Conservation (phyloP, 2,113 vertebrate species). For the Antechinus stuartii region DNA sequence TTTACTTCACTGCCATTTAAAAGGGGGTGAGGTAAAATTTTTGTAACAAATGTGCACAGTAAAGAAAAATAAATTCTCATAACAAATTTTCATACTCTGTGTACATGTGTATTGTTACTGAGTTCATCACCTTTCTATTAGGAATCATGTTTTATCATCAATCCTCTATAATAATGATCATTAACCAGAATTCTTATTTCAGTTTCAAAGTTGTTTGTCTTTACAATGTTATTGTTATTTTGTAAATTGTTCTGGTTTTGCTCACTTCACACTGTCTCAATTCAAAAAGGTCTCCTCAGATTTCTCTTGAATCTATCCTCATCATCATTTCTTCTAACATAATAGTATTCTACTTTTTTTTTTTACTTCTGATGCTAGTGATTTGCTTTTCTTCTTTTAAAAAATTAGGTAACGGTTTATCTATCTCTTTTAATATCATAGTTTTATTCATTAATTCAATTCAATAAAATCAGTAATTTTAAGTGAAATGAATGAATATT, state of each 20-base stretch:
- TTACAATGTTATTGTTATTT: not conserved
- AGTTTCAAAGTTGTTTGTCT: not conserved
- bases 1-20: not conserved
- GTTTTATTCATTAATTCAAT: not conserved
- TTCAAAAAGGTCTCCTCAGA: not conserved
- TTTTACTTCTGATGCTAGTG: not conserved
- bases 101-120: not conserved
- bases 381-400: not conserved
- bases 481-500: not conserved
- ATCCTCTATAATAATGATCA: not conserved
- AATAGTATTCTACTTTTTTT: not conserved
- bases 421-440: not conserved
- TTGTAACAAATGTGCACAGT: not conserved
- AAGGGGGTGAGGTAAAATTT: not conserved
- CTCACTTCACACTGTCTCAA: not conserved
- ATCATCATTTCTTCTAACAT: not conserved
- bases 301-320: not conserved
- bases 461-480: not conserved
- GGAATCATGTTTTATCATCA: not conserved
- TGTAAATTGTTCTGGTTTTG: not conserved
- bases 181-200: not conserved
- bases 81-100: not conserved
- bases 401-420: not conserved
- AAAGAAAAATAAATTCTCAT: not conserved
- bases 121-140: not conserved